Base-by-base conservation (phyloP, 2,888 invertebrate species). In the Steromphala cineraria region DNA sequence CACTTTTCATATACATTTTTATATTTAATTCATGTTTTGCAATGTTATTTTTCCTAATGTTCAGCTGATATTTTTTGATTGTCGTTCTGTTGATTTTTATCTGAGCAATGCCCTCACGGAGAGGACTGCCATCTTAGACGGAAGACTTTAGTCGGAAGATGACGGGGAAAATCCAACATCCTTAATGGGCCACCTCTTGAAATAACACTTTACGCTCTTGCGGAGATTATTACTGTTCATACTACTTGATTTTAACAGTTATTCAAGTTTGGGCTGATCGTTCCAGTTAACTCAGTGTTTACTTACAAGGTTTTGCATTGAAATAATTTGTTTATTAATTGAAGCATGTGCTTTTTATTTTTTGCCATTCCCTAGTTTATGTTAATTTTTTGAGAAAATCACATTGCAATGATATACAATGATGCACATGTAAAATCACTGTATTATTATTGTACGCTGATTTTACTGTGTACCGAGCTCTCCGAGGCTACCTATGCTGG, bases 1-100 rank as follows among this genome's bases (percentile, higher is more conserved):
- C 89, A 88, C 87, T 88, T 88, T 89, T 89, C 89, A 88, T 89
- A 88, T 89, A 89, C 88, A 89, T 86, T 86, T 87, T 86, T 89
- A 79, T 81, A 79, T 79, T 86, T 85, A 80, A 84, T 86, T 83
- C 82, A 83, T 87, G 84, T 87, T 87, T 88, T 89, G 88, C 89
- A 89, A 89, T 87, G 86, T 87, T 88, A 83, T 86, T 85, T 86
- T 85, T 88, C 85, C 36, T 74, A 77, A 55, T 36, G 77, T 79
- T 79, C 79, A 77, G 81, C 79, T 81, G 78, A 83, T 79, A 28
- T 80, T 77, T n/a, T 78, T 80, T 75, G 74, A 79, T 77, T 75
- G 77, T 75, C 77, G 78, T 46, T 75, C 67, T 75, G 76, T 79
- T 71, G 80, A 67, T 77, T 71, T 79, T 80, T 67, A 79, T n/a